Conservation (phyloP, 1,140 invertebrate genomes). For the Idris sp. region DNA sequence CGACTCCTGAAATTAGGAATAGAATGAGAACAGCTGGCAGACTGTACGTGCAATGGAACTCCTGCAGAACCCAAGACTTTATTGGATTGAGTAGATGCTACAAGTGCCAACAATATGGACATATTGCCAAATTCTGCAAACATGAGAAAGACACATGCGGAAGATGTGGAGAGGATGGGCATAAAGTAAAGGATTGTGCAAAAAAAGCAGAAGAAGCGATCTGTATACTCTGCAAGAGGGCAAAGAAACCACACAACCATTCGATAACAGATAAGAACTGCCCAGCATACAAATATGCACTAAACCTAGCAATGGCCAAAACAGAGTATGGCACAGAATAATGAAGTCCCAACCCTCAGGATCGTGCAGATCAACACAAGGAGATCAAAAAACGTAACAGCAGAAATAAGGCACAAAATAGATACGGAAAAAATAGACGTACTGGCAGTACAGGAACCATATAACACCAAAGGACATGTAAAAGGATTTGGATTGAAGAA, state of each 20-base stretch:
- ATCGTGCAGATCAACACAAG: not conserved
- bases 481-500: not conserved
- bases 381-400: not conserved
- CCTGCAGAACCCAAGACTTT: constrained; percentile 36
- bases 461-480: not conserved
- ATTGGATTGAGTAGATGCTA: constrained; percentile 32
- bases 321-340: constrained; percentile 4
- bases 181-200: constrained; percentile 23
- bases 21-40: not conserved
- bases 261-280: not conserved
- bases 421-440: not conserved
- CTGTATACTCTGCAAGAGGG: constrained; percentile 28
- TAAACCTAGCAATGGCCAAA: not conserved
- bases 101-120: constrained; percentile 53
- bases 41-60: constrained; percentile 23
- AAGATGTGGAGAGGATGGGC: constrained; percentile 32
- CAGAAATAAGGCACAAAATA: not conserved
- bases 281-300: constrained; percentile 8
- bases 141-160: constrained; percentile 15
- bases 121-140: constrained; percentile 50
- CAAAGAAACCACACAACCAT: constrained; percentile 14
- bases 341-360: not conserved
- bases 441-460: not conserved
- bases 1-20: constrained; percentile 6
- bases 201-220: constrained; percentile 1